A percentile compares a stretch with the other conserved stretches of the same genome.
Conservation (phyloP, 2,888 invertebrate genomes). For the Lasioglossum marginatum region DNA sequence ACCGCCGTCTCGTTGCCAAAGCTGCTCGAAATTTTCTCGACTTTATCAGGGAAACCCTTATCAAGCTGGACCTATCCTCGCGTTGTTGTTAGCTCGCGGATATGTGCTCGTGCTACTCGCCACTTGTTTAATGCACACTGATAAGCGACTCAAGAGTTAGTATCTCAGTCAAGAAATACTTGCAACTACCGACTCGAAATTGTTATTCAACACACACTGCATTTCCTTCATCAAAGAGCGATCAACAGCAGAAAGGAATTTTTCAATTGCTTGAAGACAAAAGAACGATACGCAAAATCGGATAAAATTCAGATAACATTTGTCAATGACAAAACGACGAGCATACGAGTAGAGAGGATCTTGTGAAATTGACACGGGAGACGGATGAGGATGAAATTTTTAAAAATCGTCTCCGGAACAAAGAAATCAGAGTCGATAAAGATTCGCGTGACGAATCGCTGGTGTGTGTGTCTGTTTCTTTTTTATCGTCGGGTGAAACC, state of each 20-base stretch:
- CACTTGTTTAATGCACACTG: not conserved
- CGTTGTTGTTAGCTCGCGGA: slow-evolving; percentile 1
- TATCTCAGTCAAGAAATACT: too few relatives aligned
- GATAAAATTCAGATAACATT: not conserved
- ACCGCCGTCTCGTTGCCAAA: slow-evolving; percentile 34
- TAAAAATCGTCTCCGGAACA: not conserved
- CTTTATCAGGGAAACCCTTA: slow-evolving; percentile 11
- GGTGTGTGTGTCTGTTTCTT: not conserved
- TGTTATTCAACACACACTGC: too few relatives aligned
- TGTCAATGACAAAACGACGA: not conserved
- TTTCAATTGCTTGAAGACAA: too few relatives aligned
- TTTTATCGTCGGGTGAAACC: slow-evolving; percentile 65
- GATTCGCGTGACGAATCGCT: slow-evolving; percentile 15
- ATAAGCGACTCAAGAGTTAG: not conserved
- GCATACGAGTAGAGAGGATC: not conserved
- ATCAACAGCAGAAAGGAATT: too few relatives aligned
- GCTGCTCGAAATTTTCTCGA: slow-evolving; percentile 45
- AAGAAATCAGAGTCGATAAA: slow-evolving; percentile 10
- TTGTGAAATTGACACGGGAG: not conserved
- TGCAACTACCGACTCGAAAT: too few relatives aligned
- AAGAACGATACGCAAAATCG: too few relatives aligned
- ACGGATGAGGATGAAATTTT: not conserved
- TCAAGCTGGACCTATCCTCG: not conserved
- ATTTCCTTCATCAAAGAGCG: too few relatives aligned
- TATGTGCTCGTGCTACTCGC: not conserved